Percentiles rank a stretch among this genome's conserved stretches.
Evolutionary conservation across 2,888 invertebrate species (phyloP).

Genomic region (Galerucella calmariensis): DNA sequence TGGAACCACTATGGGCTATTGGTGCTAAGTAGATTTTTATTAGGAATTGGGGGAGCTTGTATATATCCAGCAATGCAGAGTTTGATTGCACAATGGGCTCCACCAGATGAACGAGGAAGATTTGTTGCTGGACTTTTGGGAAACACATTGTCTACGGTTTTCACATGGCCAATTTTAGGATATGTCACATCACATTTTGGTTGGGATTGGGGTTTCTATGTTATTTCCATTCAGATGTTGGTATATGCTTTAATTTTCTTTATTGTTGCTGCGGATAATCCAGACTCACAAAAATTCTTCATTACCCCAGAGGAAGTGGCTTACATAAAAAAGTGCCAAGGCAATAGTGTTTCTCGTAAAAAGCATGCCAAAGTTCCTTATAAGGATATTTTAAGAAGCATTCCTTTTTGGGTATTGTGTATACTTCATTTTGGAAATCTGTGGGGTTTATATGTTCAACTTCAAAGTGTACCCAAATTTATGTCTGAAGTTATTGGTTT

Average conservation of each 20-base stretch:
- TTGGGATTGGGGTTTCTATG: conserved; percentile 72
- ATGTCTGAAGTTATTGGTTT: conserved; percentile 49
- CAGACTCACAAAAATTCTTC: conserved; percentile 69
- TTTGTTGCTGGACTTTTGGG: conserved; percentile 79
- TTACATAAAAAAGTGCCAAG: conserved; percentile 65
- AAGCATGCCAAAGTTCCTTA: conserved; percentile 48
- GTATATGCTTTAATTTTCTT: conserved; percentile 72
- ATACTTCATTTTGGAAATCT: conserved; percentile 50
- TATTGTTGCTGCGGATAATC: conserved; percentile 73
- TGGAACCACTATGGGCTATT: conserved; percentile 67
- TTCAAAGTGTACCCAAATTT: conserved; percentile 49
- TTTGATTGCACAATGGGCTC: conserved; percentile 78
- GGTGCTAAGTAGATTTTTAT: conserved; percentile 68
- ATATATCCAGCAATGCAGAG: conserved; percentile 74
- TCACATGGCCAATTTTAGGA: conserved; percentile 77
- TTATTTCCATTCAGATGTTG: conserved; percentile 69
- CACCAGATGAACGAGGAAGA: conserved; percentile 79
- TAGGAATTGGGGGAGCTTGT: conserved; percentile 72
- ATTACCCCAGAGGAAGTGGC: conserved; percentile 73
- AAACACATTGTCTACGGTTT: conserved; percentile 76
- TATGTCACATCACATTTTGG: conserved; percentile 71
- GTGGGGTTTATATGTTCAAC: conserved; percentile 50
- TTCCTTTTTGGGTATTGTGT: conserved; percentile 48
- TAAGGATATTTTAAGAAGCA: conserved; percentile 43
- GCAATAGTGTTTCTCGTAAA: conserved; percentile 46